Conservation (phyloP, 2,113 vertebrate genomes). For the Neoarius graeffei region DNA sequence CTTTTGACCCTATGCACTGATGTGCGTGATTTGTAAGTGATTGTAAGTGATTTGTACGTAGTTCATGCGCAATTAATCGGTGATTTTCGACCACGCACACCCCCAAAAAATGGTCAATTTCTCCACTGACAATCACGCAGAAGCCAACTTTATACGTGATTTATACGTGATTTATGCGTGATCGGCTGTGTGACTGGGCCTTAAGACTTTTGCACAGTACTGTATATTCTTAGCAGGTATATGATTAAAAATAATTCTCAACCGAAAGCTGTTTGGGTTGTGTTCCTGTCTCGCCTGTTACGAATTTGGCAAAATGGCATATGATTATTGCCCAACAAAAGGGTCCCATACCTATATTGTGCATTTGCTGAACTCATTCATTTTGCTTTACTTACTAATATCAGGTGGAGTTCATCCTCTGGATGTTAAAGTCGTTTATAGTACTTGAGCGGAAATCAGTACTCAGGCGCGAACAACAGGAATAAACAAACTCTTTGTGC, state of each 20-base stretch:
- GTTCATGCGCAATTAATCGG: too few relatives aligned
- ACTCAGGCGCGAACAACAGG: background rate
- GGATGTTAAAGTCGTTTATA: background rate
- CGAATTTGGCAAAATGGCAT: constrained; percentile 15
- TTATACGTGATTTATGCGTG: too few relatives aligned
- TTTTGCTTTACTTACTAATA: background rate
- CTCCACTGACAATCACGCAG: too few relatives aligned
- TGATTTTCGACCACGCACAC: too few relatives aligned
- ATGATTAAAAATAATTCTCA: background rate
- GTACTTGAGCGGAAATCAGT: constrained; percentile 4
- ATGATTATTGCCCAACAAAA: background rate
- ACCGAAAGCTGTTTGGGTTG: background rate
- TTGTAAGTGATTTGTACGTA: too few relatives aligned
- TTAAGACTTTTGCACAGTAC: too few relatives aligned
- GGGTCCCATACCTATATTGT: background rate
- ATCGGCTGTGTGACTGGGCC: too few relatives aligned
- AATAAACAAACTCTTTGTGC: constrained; percentile 22
- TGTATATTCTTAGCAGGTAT: constrained; percentile 14
- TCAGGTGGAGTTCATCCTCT: background rate
- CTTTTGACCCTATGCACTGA: too few relatives aligned
- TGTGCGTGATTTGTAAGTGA: too few relatives aligned
- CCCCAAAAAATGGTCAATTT: too few relatives aligned
- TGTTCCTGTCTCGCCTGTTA: constrained; percentile 17
- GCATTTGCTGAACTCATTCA: constrained; percentile 15
- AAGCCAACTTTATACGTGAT: too few relatives aligned